Base-by-base conservation (phyloP, 2,797 vertebrate genomes). In the Glossophaga mutica region DNA sequence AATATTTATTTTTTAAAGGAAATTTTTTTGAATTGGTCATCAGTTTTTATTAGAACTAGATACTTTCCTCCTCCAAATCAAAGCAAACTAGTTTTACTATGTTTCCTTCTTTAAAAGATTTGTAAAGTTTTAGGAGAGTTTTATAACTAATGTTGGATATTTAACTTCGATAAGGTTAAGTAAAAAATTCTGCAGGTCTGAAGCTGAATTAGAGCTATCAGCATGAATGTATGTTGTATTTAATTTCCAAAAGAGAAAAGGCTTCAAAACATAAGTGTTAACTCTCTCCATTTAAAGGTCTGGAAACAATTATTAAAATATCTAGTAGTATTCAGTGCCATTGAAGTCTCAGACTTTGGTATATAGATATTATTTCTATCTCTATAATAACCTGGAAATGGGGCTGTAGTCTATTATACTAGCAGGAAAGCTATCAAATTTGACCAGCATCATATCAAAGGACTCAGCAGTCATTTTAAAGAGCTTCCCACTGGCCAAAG, bases 181-280 rank as follows among this genome's bases (percentile, higher is more conserved):
- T 74, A 57, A 62, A 83, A 73, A 73, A 24, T 83, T 44, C 14
- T 76, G 34, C 12, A 50, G 18, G 48, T 71, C 14, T 62, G 16
- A 77, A 71, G 19, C 14, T 71, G 24, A 90, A 42, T 71, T 73
- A 57, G n/a, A 68, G 15, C 8, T 50, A 52, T 24, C 10, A 9
- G 12, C 5, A 5, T 65, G 12, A 84, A 90, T 50, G 48, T 42
- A 79, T 50, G 39, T 10, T 29, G 2, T 50, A 50, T 79, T 57
- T 71, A 52, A 86, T 59, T 71, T 89, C 90, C 14, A 62, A 93
- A 82, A 94, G 59, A 67, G n/a, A 90, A 76, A n/a, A 55, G 83
- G 55, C 50, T n/a, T 14, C 26, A 74, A 88, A 74, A 77, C 11
- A 46, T 26, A 76, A 57, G 77, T 70, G 11, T 29, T 85, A 34